Base-by-base conservation (phyloP, 1,140 invertebrate species). In the Calliphora vicina region DNA sequence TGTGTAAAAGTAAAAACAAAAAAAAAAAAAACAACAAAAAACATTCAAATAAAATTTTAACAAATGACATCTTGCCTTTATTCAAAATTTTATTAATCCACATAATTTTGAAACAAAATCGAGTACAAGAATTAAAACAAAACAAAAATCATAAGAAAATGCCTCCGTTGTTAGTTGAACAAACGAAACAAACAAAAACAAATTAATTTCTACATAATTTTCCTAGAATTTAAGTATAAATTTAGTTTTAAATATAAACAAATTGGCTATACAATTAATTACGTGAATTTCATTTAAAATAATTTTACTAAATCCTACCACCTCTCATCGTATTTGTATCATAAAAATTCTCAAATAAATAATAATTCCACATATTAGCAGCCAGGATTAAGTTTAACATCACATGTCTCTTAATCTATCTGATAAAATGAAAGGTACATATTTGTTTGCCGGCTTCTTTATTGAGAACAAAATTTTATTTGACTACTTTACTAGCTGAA, bases 51-150 rank as follows among this genome's bases (percentile, higher is more conserved):
- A 17, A 76, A 76, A n/a, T n/a, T n/a, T 20, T 76, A n/a, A 20
- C 10, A 76, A 23, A 8, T 23, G 42, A 35, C 35, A 42, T 20
- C 73, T n/a, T n/a, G n/a, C n/a, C n/a, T 12, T 76, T 17, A 74
- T 42, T 42, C 73, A 20, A 76, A 76, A 76, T 67, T 67, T 23
- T 67, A 67, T 67, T 67, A 67, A 67, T 67, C 61, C 61, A 67
- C 61, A 67, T 67, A 12, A 67, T 20, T 67, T 35, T 42, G 15
- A 73, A 35, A 76, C 13, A 76, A 76, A 15, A 76, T 20, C 27
- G 42, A 76, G 15, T 25, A 71, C 20, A 15, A 74, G 17, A 35
- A n/a, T 76, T 42, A n/a, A 57, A 57, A 57, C 2, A 57, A 12
- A 57, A 1, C 4, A 67, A 20, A 25, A 67, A 67, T 23, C 20